A percentile compares a stretch with the other conserved stretches of the same genome.
Evolutionary conservation across 2,888 invertebrate species (phyloP).

Genomic region (Drosophila pseudotalamancana): DNA sequence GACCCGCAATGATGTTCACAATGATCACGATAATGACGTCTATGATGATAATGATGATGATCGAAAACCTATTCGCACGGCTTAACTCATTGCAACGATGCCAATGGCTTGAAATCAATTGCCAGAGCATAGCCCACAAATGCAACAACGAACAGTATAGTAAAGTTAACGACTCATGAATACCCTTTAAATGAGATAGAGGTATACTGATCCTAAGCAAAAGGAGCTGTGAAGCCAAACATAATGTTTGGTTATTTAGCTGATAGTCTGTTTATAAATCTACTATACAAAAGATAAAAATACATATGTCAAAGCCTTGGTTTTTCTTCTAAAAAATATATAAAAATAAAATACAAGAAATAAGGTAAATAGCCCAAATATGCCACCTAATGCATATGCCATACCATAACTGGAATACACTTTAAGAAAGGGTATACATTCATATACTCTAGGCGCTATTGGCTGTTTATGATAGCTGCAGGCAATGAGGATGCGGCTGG

Average conservation of each 20-base stretch:
- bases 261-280: too few relatives aligned
- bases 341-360: too few relatives aligned
- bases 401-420: too few relatives aligned
- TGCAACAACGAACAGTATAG: slow-evolving; percentile 5
- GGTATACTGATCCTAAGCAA: too few relatives aligned
- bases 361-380: too few relatives aligned
- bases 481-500: slow-evolving; percentile 31
- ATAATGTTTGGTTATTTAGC: too few relatives aligned
- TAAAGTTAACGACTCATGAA: not conserved
- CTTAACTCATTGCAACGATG: slow-evolving; percentile 75
- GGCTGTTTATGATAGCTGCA: slow-evolving; percentile 55
- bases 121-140: slow-evolving; percentile 62
- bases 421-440: slow-evolving; percentile 16
- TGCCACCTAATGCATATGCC: too few relatives aligned
- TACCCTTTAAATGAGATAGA: slow-evolving; percentile 16
- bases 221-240: too few relatives aligned
- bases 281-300: too few relatives aligned
- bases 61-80: slow-evolving; percentile 74
- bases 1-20: slow-evolving; percentile 57
- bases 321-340: too few relatives aligned
- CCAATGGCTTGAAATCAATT: slow-evolving; percentile 79
- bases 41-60: slow-evolving; percentile 49
- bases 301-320: too few relatives aligned
- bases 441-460: slow-evolving; percentile 37
- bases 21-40: slow-evolving; percentile 12